Conservation (phyloP, 2,797 vertebrate species). For the Lemur catta region DNA sequence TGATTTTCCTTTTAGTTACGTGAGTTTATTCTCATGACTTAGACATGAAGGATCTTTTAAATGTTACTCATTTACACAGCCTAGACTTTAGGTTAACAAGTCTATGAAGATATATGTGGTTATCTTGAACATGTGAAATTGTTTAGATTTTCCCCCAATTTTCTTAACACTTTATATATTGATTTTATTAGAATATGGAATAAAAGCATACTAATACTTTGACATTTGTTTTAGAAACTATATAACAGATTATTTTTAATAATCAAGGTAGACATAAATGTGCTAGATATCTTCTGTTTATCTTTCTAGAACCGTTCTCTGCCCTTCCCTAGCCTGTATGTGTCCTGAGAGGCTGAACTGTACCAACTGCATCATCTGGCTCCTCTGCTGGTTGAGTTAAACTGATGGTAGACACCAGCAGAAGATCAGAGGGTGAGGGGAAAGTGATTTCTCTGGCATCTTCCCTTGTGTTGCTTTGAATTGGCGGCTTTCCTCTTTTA, state of each 20-base stretch:
- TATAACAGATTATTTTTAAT: neutral
- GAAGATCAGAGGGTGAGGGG: neutral
- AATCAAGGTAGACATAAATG: neutral
- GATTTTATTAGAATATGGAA: neutral
- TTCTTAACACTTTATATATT: slow-evolving; percentile 29
- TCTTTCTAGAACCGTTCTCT: neutral
- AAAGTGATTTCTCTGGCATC: neutral
- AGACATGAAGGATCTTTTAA: neutral
- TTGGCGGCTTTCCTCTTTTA: neutral
- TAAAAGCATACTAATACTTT: neutral
- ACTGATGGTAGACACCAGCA: neutral
- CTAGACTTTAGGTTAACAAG: neutral
- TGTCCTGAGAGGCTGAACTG: neutral
- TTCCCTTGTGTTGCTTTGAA: neutral
- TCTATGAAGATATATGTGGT: neutral
- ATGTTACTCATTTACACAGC: neutral
- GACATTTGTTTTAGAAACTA: neutral
- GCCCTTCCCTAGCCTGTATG: neutral
- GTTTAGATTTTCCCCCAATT: neutral
- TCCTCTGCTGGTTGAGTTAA: neutral
- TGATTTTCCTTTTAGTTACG: slow-evolving; percentile 30
- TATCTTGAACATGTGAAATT: slow-evolving; percentile 27
- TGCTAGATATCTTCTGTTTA: neutral
- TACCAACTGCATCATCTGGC: neutral
- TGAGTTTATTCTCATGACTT: neutral